phyloP scores from a whole-genome alignment of 2,113 vertebrate genomes.

The Zapornia atra region DNA sequence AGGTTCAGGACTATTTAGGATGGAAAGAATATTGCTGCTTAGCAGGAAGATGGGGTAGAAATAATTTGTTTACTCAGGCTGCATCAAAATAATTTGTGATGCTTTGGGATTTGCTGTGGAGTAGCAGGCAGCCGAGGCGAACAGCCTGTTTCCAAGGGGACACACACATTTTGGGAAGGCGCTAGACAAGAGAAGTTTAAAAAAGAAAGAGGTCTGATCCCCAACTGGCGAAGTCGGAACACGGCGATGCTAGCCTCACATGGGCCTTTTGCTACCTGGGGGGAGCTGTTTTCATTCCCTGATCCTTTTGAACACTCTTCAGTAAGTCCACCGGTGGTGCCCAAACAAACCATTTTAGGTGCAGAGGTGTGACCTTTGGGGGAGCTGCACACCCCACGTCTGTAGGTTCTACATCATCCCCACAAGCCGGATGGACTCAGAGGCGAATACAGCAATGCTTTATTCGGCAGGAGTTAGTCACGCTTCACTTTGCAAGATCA shows the following conservation, averaged over 20 bases:
- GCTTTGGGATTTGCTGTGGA: background rate
- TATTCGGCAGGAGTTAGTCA: background rate
- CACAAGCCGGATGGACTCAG: background rate
- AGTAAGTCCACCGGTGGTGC: background rate
- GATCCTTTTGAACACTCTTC: background rate
- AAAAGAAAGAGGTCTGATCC: background rate
- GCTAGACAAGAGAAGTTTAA: background rate
- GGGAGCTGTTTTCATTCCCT: background rate
- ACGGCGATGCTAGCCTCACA: fast-evolving
- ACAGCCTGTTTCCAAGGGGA: background rate
- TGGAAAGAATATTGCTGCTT: background rate
- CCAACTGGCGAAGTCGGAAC: fast-evolving
- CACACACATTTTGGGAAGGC: background rate
- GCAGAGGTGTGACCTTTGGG: background rate
- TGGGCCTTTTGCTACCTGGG: background rate
- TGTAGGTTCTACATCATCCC: background rate
- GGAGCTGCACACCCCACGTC: background rate
- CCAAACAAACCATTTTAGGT: background rate
- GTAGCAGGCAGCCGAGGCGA: background rate
- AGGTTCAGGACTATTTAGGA: background rate
- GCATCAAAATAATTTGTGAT: background rate
- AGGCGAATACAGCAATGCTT: background rate
- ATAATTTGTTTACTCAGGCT: background rate
- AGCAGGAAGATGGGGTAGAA: slow-evolving; percentile 14
- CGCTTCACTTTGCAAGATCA: background rate